These are phyloP conservation scores for Ischnura elegans DNA, from an alignment of 2,888 invertebrate species.

Conservation along the genomic window DNA sequence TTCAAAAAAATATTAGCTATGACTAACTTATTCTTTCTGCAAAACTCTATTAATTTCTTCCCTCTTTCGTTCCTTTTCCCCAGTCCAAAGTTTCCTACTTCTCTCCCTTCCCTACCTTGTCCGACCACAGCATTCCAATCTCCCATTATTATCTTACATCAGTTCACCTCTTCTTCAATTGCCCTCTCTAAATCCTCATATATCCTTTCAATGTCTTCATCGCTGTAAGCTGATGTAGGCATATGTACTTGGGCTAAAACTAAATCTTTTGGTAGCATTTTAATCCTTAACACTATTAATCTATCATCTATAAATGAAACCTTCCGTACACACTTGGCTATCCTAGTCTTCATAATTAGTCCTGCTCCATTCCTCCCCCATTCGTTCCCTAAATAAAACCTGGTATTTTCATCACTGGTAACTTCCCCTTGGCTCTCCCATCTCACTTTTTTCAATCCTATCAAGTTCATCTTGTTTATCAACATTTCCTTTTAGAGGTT, in stretches of 20 bases:
- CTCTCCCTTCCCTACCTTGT: neutral
- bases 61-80: neutral
- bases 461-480: neutral
- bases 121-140: constrained; percentile 44
- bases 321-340: too few species aligned
- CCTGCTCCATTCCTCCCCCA: neutral
- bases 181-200: too few species aligned
- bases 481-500: neutral
- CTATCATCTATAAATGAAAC: too few species aligned
- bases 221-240: too few species aligned
- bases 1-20: neutral
- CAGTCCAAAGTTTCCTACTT: neutral
- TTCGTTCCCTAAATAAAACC: neutral
- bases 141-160: constrained; percentile 20
- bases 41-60: neutral
- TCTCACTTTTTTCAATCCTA: neutral
- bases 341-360: neutral
- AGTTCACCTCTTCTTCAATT: neutral
- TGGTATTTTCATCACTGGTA: neutral
- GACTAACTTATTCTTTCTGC: neutral
- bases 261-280: too few species aligned
- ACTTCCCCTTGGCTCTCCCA: neutral
- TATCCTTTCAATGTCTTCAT: too few species aligned
- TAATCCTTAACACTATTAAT: too few species aligned
- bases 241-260: too few species aligned